A percentile compares a stretch with the other conserved stretches of the same genome.
Conservation (phyloP, 2,888 invertebrate genomes). For the Erynnis tages region DNA sequence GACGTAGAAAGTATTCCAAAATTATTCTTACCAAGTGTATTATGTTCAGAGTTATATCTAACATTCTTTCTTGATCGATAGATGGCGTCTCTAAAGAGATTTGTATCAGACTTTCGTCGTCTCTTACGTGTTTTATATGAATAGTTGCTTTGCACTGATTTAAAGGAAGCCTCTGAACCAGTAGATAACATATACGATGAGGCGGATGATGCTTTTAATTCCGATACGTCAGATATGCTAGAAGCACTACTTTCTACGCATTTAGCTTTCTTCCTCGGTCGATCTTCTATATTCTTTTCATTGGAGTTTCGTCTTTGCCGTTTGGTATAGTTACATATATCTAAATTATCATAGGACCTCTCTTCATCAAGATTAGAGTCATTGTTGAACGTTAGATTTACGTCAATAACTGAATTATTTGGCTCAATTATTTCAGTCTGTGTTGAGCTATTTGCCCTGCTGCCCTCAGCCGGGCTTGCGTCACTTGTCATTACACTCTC, state of each 20-base stretch:
- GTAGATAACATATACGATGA: constrained; percentile 53
- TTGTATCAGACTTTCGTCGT: constrained; percentile 61
- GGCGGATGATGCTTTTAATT: constrained; percentile 41
- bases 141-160: constrained; percentile 63
- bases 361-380: constrained; percentile 52
- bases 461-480: constrained; percentile 42
- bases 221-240: constrained; percentile 52
- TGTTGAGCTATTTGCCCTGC: constrained; percentile 49
- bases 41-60: constrained; percentile 47
- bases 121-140: constrained; percentile 66
- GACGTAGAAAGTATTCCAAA: constrained; percentile 2
- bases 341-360: constrained; percentile 50
- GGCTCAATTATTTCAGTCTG: constrained; percentile 55
- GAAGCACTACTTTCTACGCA: constrained; percentile 53
- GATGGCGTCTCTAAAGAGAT: constrained; percentile 58
- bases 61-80: constrained; percentile 54
- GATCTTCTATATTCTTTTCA: constrained; percentile 48
- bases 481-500: constrained; percentile 51
- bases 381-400: constrained; percentile 57
- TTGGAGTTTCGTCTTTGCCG: constrained; percentile 55
- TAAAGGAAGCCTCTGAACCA: constrained; percentile 65
- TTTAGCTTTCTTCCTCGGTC: constrained; percentile 63
- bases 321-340: constrained; percentile 49
- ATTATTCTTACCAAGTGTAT: constrained; percentile 47
- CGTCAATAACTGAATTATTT: constrained; percentile 46